Base-by-base conservation (phyloP, 2,888 invertebrate species). In the Arctia plantaginis region DNA sequence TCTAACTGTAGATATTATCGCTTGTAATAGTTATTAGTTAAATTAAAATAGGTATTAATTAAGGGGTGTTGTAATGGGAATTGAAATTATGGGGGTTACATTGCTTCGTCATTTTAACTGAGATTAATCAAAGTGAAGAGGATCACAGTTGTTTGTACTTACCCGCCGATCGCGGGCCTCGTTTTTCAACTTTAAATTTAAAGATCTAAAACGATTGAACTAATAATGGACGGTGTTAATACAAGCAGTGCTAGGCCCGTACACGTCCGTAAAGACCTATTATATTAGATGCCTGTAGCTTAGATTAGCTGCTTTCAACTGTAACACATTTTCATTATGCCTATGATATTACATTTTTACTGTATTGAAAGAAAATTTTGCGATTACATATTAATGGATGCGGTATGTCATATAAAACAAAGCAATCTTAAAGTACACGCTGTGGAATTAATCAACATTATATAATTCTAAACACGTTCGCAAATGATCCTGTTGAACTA, bases 1-100 rank as follows among this genome's bases (percentile, higher is more conserved):
- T 72, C 69, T 79, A 83, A 82, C 77, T 74, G 59, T 13, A 20
- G 85, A 85, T 82, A 39, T 66, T 84, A 84, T 84, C 85, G 74
- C 7, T 41, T 15, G n/a, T 80, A 77, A 82, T 66, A 77, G 76
- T 79, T 73, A 83, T 84, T 81, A 84, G 71, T 76, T 30, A 78
- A 82, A 83, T 84, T 85, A 84, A 73, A 72, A 72, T 73, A 27
- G 67, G 71, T 74, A 71, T 73, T 55, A 55, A 35, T 69, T 72
- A 64, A 68, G 80, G 83, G 76, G 69, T 20, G 55, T 35, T 69
- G 39, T 59, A 30, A 70, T 44, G 20, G 15, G 39, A 44, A 41
- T 41, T 69, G 39, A 8, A 27, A 55, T 44, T 41, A 70, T 41
- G 27, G 62, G 30, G 62, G 69, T 55, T 69, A 3, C 15, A 80